These are phyloP conservation scores for Urechis unicinctus DNA, from an alignment of 2,888 invertebrate species.

Conservation along the genomic window DNA sequence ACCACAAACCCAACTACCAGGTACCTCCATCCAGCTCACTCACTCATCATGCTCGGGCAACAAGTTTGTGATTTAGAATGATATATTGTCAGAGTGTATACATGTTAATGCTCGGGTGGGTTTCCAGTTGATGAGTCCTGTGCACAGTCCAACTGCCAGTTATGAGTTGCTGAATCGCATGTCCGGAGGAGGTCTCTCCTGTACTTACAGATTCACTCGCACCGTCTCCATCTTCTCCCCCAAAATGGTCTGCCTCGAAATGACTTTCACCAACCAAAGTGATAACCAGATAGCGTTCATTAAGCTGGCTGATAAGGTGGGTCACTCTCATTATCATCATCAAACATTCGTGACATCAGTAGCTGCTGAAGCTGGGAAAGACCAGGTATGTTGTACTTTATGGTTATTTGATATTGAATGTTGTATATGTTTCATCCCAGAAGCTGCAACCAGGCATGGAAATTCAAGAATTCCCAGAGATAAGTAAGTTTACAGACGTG, in stretches of 20 bases:
- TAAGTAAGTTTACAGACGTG: constrained; percentile 49
- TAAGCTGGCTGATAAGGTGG: constrained; percentile 67
- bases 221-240: constrained; percentile 63
- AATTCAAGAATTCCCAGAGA: constrained; percentile 68
- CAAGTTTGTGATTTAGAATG: neutral
- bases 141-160: neutral
- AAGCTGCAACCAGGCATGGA: constrained; percentile 66
- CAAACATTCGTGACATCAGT: neutral
- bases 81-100: no score
- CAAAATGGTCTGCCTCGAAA: constrained; percentile 73
- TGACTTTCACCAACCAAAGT: constrained; percentile 70
- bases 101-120: no score
- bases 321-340: neutral
- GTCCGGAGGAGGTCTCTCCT: constrained; percentile 52
- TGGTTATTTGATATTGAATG: neutral
- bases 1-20: no score
- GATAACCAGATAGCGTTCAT: constrained; percentile 64
- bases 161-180: constrained; percentile 46
- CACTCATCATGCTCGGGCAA: constrained; percentile 15
- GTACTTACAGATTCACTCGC: constrained; percentile 46
- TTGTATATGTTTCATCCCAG: constrained; percentile 47
- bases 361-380: no score
- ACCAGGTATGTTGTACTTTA: no score
- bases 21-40: constrained; percentile 13
- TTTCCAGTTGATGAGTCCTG: constrained; percentile 17